Base-by-base conservation (phyloP, 2,113 vertebrate genomes). In the Anas platyrhynchos region DNA sequence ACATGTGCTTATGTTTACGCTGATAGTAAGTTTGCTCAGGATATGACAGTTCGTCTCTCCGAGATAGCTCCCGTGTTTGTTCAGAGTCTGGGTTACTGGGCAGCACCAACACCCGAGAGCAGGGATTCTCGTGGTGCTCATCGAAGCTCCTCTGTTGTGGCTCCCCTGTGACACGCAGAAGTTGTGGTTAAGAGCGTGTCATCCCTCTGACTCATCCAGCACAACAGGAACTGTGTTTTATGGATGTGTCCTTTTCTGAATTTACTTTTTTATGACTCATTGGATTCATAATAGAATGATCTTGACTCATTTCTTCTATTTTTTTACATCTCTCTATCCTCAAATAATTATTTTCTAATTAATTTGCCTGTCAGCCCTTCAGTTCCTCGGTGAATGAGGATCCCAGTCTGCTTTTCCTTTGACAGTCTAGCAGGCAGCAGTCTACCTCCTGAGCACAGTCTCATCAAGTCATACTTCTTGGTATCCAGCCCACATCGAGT, bases 341-440 rank as follows among this genome's bases (percentile, higher is more conserved):
- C 44, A 90, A 93, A 90, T 73, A 90, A 61, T 82, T 55, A 34
- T 55, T 75, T 89, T 87, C 29, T 75, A 43, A 55, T 96, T 85
- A 52, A 15, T 79, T 81, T 88, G 9, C 26, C 48, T 89, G 11
- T 68, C 48, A 68, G 32, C 7, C 89, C 36, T 81, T 71, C 46
- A 78, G 21, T 18, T 87, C 68, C 36, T 95, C 27, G 27, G 31
- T 41, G 27, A 73, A 76, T 62, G 16, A 69, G 18, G 32, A 85
- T 91, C 17, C 4, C 21, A 54, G 32, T 50, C 34, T 93, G 23
- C 16, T 79, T 32, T 55, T 50, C 31, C 62, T 84, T 78, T 85
- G 66, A 72, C 48, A 43, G 76, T 34, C 8, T 85, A 13, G 18
- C 41, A 68, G 81, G 29, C 29, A 43, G 43, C 15, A 36, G 3